A percentile compares a stretch with the other conserved stretches of the same genome.
phyloP scores from a whole-genome alignment of 2,113 vertebrate genomes.

The Oreochromis niloticus region DNA sequence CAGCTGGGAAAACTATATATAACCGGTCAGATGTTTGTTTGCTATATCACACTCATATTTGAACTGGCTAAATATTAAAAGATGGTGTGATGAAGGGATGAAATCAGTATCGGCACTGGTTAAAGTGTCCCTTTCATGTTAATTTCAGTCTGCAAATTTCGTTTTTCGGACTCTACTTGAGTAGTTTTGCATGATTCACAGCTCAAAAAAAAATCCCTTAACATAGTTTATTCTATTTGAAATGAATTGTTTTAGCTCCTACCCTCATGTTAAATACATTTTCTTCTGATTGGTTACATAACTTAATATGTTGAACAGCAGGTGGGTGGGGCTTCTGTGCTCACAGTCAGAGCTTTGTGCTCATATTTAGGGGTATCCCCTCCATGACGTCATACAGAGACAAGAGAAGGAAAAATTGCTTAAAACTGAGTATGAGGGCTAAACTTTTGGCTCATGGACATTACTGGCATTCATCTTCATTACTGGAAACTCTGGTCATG shows the following conservation, averaged over 20 bases:
- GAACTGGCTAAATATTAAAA: background rate
- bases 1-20: background rate
- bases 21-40: background rate
- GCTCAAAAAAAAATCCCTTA: background rate
- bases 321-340: background rate
- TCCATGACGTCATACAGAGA: background rate
- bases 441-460: accelerated
- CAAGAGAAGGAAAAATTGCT: background rate
- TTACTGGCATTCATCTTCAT: background rate
- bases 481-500: background rate
- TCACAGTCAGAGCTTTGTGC: background rate
- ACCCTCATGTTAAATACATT: background rate
- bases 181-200: background rate
- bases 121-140: background rate
- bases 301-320: background rate
- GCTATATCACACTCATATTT: background rate
- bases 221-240: background rate
- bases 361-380: background rate
- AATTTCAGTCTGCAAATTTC: background rate
- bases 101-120: background rate
- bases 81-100: background rate
- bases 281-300: background rate
- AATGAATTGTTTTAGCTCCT: background rate
- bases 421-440: background rate
- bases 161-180: background rate